These are phyloP conservation scores for Odontocolon sp. DNA, from an alignment of 2,888 invertebrate genomes.

Conservation along the genomic window DNA sequence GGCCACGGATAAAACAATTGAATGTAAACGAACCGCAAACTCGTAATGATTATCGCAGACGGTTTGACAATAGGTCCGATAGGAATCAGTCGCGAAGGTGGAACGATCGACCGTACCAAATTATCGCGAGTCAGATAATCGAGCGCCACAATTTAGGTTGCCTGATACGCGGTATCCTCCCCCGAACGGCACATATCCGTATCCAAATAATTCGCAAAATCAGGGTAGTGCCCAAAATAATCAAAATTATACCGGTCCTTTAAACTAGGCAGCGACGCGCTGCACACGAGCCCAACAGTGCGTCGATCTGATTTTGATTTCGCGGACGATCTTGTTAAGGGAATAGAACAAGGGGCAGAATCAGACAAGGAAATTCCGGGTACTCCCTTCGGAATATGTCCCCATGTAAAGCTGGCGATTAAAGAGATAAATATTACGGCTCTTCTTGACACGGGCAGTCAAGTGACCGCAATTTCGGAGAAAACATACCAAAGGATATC, in stretches of 20 bases:
- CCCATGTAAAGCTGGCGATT: neutral
- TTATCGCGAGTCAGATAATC: neutral
- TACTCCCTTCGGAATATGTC: neutral
- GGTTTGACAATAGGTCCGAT: neutral
- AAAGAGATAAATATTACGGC: neutral
- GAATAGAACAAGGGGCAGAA: conserved; percentile 4
- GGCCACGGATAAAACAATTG: neutral
- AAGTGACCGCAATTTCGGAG: neutral
- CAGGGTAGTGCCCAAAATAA: neutral
- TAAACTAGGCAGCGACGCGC: conserved; percentile 35
- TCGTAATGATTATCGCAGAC: neutral
- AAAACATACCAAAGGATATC: neutral
- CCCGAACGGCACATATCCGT: neutral
- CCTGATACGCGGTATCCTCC: conserved; percentile 36
- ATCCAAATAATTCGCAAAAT: neutral
- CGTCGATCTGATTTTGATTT: conserved; percentile 28
- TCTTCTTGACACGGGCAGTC: neutral
- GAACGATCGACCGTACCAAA: neutral
- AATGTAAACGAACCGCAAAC: neutral
- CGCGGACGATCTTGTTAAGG: conserved; percentile 26
- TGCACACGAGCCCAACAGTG: conserved; percentile 31
- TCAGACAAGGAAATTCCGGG: neutral
- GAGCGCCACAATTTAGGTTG: neutral
- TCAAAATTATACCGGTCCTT: neutral
- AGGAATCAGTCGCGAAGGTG: neutral